Evolutionary conservation across 2,113 vertebrate species (phyloP).

Genomic region (Microcebus tavaratra): DNA sequence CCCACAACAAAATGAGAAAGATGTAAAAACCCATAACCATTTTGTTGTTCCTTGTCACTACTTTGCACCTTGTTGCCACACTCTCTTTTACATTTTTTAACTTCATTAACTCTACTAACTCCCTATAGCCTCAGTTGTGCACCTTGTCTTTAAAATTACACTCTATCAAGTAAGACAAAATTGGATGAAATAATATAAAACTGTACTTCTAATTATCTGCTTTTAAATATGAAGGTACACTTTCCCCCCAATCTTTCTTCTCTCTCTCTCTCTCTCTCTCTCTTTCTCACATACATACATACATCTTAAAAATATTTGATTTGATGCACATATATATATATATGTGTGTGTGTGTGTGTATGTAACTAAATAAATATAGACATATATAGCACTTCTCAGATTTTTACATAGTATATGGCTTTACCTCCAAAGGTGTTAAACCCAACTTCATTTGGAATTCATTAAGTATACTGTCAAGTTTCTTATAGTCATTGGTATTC

Average conservation of each 20-base stretch:
- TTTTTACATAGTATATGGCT: background rate
- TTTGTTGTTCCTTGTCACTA: background rate
- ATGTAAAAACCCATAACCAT: background rate
- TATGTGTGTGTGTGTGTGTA: background rate
- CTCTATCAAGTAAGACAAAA: background rate
- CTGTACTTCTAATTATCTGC: background rate
- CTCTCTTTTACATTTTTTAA: background rate
- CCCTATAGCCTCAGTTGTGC: background rate
- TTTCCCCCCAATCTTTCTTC: background rate
- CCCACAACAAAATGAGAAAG: background rate
- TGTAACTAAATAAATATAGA: background rate
- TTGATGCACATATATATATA: background rate
- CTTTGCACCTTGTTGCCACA: no score
- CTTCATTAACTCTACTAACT: background rate
- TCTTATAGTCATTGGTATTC: constrained; percentile 65
- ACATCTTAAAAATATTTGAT: background rate
- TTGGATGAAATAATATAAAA: background rate
- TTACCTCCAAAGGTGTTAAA: constrained; percentile 63
- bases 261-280: background rate
- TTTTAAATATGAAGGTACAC: background rate
- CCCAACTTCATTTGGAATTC: constrained; percentile 73
- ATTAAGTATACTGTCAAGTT: constrained; percentile 71
- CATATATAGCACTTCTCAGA: background rate
- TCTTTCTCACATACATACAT: background rate
- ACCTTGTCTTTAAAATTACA: background rate